Base-by-base conservation (phyloP, 1,140 invertebrate species). In the Temnothorax curvispinosus region DNA sequence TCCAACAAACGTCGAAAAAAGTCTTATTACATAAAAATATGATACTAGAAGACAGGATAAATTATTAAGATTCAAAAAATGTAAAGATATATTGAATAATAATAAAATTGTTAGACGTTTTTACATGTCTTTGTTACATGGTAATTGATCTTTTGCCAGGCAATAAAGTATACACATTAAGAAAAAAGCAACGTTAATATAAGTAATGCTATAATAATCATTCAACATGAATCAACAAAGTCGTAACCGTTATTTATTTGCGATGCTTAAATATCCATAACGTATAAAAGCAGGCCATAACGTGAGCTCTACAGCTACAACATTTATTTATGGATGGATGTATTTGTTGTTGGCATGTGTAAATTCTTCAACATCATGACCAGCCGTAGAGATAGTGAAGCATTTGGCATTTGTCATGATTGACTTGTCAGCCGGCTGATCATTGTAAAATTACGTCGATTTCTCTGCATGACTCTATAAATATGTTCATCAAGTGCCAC, bases 221-320 rank as follows among this genome's bases (percentile, higher is more conserved):
- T 27, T 54, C 41, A 44, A 80, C 41, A 35, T 27, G 15, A n/a
- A 13, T 32, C 8, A 35, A 47, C 18, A 78, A 86, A 74, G 65
- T 62, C 74, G 76, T 93, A 92, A 80, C 88, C 85, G 90, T 94
- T 94, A 94, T 94, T 94, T 93, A 94, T 93, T 92, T 89, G 88
- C 81, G 87, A 90, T 93, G 92, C 89, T 93, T 93, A 93, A 93
- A 94, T 94, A 94, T 92, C 91, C 93, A 93, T 93, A 93, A 91
- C 91, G 88, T 92, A 92, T 92, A 93, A 93, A 94, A 93, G 92
- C 88, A 87, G 85, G 87, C 84, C 88, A 86, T 75, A 56, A 64
- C 64, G 62, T 9, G 78, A 91, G 89, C 80, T 89, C 87, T 86
- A 80, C 87, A 87, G 62, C 52, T 85, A 86, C 35, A 62, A 89